phyloP scores from a whole-genome alignment of 2,888 invertebrate genomes.

The Tipula vernalis region DNA sequence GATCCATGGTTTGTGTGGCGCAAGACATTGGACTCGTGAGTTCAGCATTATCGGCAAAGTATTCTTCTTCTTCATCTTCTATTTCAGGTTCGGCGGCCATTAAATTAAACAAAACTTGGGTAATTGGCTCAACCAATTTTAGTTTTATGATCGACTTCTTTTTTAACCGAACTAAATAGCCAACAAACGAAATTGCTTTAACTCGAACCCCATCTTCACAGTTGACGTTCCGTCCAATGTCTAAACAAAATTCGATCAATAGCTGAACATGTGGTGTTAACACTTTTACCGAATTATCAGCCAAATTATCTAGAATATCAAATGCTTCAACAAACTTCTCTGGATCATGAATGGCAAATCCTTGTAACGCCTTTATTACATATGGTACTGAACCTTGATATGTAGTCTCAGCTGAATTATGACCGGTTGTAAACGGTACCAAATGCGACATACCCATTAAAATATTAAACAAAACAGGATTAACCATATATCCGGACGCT shows the following conservation, averaged over 20 bases:
- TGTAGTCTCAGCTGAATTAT: conserved; percentile 39
- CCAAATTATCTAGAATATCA: conserved; percentile 32
- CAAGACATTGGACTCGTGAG: conserved; percentile 50
- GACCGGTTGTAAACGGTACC: conserved; percentile 47
- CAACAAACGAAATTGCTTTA: conserved; percentile 53
- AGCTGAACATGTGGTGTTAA: conserved; percentile 45
- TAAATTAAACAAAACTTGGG: conserved; percentile 51
- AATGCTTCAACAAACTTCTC: conserved; percentile 37
- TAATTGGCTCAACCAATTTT: conserved; percentile 54
- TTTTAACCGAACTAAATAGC: conserved; percentile 52
- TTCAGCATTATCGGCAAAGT: conserved; percentile 48
- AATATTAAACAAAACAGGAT: conserved; percentile 32
- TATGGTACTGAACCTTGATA: conserved; percentile 49
- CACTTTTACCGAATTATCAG: conserved; percentile 30
- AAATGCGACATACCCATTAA: conserved; percentile 49
- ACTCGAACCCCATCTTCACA: conserved; percentile 49
- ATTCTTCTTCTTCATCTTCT: conserved; percentile 50
- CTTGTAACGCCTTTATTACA: conserved; percentile 46
- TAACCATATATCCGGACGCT: conserved; percentile 28
- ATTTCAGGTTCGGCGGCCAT: conserved; percentile 50
- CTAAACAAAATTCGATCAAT: conserved; percentile 52
- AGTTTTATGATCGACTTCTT: conserved; percentile 58
- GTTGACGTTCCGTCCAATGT: conserved; percentile 43
- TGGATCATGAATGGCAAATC: conserved; percentile 41
- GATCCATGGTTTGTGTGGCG: conserved; percentile 61